These are phyloP conservation scores for Apamea sordens DNA, from an alignment of 2,888 invertebrate genomes.

Conservation along the genomic window DNA sequence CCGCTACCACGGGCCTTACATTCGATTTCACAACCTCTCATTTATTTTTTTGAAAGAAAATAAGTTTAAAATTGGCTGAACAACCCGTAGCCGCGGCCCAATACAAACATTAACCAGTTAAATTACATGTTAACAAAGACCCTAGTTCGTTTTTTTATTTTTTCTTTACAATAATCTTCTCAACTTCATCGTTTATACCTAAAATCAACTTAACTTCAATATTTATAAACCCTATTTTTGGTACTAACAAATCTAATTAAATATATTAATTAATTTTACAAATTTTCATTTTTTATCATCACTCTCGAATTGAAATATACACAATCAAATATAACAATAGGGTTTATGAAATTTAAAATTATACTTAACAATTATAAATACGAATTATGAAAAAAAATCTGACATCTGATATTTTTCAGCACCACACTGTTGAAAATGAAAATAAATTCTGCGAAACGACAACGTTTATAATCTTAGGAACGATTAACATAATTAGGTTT, in stretches of 20 bases:
- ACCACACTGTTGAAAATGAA: constrained; percentile 58
- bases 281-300: constrained; percentile 74
- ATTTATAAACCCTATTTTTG: constrained; percentile 88
- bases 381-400: constrained; percentile 29
- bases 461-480: constrained; percentile 62
- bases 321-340: constrained; percentile 70
- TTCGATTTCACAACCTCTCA: constrained; percentile 88
- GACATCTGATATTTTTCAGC: constrained; percentile 55
- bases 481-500: constrained; percentile 62
- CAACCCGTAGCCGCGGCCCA: constrained; percentile 79
- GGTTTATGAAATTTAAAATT: constrained; percentile 60
- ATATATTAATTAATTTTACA: constrained; percentile 77
- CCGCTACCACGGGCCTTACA: constrained; percentile 80
- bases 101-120: constrained; percentile 79
- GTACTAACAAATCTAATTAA: constrained; percentile 89
- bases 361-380: constrained; percentile 49
- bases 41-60: constrained; percentile 82
- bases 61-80: constrained; percentile 88
- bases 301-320: constrained; percentile 72
- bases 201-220: constrained; percentile 86
- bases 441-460: constrained; percentile 58
- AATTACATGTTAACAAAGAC: constrained; percentile 85
- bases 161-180: constrained; percentile 84
- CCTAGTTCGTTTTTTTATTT: constrained; percentile 87
- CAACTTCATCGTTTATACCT: constrained; percentile 82